These are phyloP conservation scores for Nannospalax galili DNA, from an alignment of 2,113 vertebrate species.

Conservation along the genomic window DNA sequence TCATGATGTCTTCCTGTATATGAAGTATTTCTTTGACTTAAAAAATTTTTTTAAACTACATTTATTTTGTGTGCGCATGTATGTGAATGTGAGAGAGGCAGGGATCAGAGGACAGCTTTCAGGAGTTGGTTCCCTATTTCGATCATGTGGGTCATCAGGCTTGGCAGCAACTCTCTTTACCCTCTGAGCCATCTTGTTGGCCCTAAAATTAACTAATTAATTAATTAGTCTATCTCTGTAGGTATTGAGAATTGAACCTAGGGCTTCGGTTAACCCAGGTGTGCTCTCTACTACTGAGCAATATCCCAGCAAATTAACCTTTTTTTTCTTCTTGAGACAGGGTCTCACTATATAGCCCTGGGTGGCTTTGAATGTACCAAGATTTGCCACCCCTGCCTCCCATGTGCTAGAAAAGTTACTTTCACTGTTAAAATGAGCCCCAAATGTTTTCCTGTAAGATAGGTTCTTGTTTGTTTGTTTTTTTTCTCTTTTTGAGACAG, in stretches of 20 bases:
- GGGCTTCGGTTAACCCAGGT: neutral
- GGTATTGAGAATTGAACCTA: neutral
- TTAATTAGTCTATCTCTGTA: neutral
- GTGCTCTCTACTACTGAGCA: neutral
- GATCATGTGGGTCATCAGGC: neutral
- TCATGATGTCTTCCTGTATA: neutral
- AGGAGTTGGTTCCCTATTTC: neutral
- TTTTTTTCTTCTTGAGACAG: too few species aligned
- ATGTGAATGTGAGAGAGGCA: neutral
- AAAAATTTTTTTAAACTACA: neutral
- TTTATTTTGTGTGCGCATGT: neutral
- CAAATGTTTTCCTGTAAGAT: neutral
- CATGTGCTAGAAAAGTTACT: too few species aligned
- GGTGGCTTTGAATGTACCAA: too few species aligned
- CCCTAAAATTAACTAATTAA: too few species aligned
- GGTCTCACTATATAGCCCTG: too few species aligned
- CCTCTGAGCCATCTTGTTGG: too few species aligned
- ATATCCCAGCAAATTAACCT: neutral
- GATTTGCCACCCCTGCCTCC: too few species aligned
- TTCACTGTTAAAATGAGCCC: neutral
- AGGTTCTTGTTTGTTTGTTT: neutral
- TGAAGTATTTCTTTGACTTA: neutral
- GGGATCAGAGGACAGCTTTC: neutral
- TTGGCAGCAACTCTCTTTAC: too few species aligned
- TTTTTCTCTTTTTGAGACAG: too few species aligned